Evolutionary conservation across 2,113 vertebrate genomes (phyloP).

Genomic region (Pithys albifrons): DNA sequence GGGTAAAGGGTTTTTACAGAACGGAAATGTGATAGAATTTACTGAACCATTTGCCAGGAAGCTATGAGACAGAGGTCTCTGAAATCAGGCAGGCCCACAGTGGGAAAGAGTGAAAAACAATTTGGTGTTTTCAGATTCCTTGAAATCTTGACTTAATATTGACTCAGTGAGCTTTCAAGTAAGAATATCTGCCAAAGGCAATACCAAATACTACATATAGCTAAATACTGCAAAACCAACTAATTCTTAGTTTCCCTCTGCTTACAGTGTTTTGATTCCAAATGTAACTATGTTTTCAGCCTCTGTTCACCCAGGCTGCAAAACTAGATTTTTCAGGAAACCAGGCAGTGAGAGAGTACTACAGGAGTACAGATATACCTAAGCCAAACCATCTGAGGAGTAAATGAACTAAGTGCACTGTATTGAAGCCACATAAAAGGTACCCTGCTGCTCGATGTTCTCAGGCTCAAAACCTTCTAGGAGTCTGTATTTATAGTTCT

Average conservation of each 20-base stretch:
- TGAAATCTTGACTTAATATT: slow-evolving; percentile 29
- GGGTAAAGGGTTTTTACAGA: not conserved
- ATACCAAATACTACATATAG: not conserved
- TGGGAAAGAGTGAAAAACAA: not conserved
- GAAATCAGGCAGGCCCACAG: not conserved
- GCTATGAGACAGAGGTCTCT: not conserved
- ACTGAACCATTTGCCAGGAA: not conserved
- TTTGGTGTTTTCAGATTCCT: slow-evolving; percentile 29
- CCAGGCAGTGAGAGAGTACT: not conserved
- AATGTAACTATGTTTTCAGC: not conserved
- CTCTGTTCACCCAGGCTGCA: not conserved
- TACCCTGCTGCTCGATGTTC: slow-evolving; percentile 22
- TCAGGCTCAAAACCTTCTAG: slow-evolving; percentile 30
- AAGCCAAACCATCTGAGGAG: slow-evolving; percentile 7
- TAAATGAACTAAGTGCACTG: slow-evolving; percentile 18
- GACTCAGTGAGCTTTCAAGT: slow-evolving; percentile 10
- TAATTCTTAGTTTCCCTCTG: not conserved
- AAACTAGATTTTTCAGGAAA: slow-evolving; percentile 28
- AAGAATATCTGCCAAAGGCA: slow-evolving; percentile 38
- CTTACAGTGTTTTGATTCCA: slow-evolving; percentile 11
- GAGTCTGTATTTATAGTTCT: slow-evolving; percentile 37
- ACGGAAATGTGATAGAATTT: not conserved
- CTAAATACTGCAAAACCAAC: slow-evolving; percentile 40
- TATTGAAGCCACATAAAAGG: slow-evolving; percentile 40
- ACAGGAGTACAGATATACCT: not conserved